phyloP scores from a whole-genome alignment of 1,140 invertebrate genomes.

The Ceratosolen solmsi region DNA sequence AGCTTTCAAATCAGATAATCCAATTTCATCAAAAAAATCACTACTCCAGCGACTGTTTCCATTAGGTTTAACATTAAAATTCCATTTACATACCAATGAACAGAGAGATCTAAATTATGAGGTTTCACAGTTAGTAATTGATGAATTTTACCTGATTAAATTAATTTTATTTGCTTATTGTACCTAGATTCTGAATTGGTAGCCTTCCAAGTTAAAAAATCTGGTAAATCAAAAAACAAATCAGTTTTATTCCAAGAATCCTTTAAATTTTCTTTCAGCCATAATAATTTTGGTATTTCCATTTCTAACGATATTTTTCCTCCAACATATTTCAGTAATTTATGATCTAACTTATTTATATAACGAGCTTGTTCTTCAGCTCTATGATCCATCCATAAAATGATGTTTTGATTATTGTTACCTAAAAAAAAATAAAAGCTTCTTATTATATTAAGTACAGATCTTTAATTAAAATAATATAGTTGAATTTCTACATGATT shows the following conservation, averaged over 20 bases:
- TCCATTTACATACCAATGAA: slow-evolving; percentile 96
- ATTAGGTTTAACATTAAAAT: slow-evolving; percentile 80
- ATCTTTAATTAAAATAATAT: too few relatives aligned
- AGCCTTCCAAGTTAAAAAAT: slow-evolving; percentile 95
- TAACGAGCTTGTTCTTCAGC: slow-evolving; percentile 85
- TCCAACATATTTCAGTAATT: slow-evolving; percentile 89
- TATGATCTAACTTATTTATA: slow-evolving; percentile 86
- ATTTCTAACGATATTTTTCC: slow-evolving; percentile 95
- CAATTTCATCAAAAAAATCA: slow-evolving; percentile 83
- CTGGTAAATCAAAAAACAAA: slow-evolving; percentile 93
- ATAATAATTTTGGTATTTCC: slow-evolving; percentile 95
- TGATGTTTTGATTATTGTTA: slow-evolving; percentile 85
- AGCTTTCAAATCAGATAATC: slow-evolving; percentile 82
- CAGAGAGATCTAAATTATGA: slow-evolving; percentile 84
- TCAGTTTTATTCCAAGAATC: slow-evolving; percentile 80
- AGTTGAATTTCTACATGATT: too few relatives aligned
- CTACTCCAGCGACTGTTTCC: slow-evolving; percentile 81
- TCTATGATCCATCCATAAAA: slow-evolving; percentile 98
- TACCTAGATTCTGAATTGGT: slow-evolving; percentile 83
- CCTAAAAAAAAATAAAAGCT: slow-evolving; percentile 69
- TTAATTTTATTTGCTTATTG: neutral
- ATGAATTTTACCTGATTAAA: too few relatives aligned
- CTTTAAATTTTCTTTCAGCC: slow-evolving; percentile 89
- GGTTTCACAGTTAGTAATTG: neutral
- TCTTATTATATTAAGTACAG: neutral